Conservation (phyloP, 1,140 invertebrate species). For the Trachymyrmex cornetzi region DNA sequence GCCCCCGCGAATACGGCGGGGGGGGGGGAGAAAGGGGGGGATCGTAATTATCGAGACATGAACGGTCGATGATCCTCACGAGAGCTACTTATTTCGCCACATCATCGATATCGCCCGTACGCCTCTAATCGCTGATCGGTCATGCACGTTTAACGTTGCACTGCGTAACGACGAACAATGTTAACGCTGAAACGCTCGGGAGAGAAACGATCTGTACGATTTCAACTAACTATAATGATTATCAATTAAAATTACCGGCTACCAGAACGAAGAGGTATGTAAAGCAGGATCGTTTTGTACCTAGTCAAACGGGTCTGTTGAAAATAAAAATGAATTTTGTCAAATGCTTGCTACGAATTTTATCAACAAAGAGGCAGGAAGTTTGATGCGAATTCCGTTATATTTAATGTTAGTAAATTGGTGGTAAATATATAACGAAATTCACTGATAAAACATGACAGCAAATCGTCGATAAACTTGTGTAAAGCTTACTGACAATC, state of each 20-base stretch:
- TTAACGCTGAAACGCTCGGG: constrained; percentile 31
- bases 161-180: constrained; percentile 31
- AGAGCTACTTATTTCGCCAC: constrained; percentile 71
- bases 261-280: constrained; percentile 1
- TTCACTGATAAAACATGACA: too few species aligned
- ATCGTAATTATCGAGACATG: constrained; percentile 80
- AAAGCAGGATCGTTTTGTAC: background rate
- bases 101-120: constrained; percentile 71
- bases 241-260: constrained; percentile 25
- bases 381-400: too few species aligned
- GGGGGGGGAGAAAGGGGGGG: constrained; percentile 28
- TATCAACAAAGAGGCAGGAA: too few species aligned
- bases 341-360: too few species aligned
- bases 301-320: too few species aligned
- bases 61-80: constrained; percentile 77
- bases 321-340: too few species aligned
- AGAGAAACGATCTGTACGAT: constrained; percentile 12
- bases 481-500: too few species aligned
- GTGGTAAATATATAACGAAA: too few species aligned
- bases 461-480: too few species aligned
- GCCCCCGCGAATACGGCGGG: constrained; percentile 32
- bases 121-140: constrained; percentile 55
- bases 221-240: constrained; percentile 46
- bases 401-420: too few species aligned
- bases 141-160: constrained; percentile 42